Percentiles rank a stretch among this genome's conserved stretches.
Conservation (phyloP, 64 coral and sea anemone species). For the Stichodactyla mertensii region DNA sequence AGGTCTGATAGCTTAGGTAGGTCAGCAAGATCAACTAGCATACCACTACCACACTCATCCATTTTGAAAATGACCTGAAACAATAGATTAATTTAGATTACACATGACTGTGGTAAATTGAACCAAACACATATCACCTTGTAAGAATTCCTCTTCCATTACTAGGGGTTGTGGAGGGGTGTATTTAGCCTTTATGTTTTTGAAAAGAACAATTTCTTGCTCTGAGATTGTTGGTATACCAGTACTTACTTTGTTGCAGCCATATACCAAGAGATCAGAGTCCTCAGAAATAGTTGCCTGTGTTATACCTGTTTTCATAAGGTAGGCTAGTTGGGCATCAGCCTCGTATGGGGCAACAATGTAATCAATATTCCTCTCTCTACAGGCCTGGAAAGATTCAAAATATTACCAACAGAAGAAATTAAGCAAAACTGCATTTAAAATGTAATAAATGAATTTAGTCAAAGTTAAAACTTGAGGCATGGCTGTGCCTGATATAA, state of each 20-base stretch:
- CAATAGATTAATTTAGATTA: background rate
- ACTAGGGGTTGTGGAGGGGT: too few species aligned
- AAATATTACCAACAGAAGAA: background rate
- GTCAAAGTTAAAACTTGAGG: too few species aligned
- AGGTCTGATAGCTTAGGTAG: conserved; percentile 72
- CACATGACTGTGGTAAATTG: background rate
- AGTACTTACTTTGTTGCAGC: conserved; percentile 90
- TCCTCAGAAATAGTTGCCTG: conserved; percentile 84
- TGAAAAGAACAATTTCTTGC: background rate
- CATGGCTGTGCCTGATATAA: too few species aligned
- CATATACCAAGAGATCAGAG: conserved; percentile 95
- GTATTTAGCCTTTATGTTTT: too few species aligned
- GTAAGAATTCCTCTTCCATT: too few species aligned
- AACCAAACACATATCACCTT: too few species aligned
- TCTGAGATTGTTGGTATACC: background rate
- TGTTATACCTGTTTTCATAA: conserved; percentile 70
- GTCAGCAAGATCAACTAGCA: conserved; percentile 64
- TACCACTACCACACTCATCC: conserved; percentile 76
- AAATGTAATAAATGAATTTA: background rate
- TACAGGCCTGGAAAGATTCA: conserved; percentile 54
- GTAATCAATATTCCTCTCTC: conserved; percentile 83
- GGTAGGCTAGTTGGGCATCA: conserved; percentile 87
- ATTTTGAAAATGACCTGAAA: conserved; percentile 95
- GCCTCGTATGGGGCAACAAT: conserved; percentile 97
- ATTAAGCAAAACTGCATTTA: conserved; percentile 4